These are phyloP conservation scores for Atethmia centrago DNA, from an alignment of 2,888 invertebrate species.

Conservation along the genomic window DNA sequence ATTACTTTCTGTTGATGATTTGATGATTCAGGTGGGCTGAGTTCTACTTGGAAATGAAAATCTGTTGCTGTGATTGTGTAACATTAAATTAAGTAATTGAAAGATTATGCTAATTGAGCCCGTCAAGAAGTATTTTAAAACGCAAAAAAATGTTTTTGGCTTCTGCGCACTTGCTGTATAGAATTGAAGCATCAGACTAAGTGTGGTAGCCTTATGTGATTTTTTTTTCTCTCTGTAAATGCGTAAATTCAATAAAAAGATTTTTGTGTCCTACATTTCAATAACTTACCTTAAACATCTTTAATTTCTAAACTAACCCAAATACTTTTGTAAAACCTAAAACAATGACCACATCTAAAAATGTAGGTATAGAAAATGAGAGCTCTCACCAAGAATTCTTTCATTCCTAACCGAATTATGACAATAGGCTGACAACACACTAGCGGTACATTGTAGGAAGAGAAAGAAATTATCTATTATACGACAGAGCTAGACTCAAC, in stretches of 20 bases:
- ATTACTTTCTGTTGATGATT: constrained; percentile 43
- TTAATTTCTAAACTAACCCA: not conserved
- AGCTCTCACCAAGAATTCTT: constrained; percentile 11
- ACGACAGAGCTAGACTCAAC: constrained; percentile 34
- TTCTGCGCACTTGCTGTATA: not conserved
- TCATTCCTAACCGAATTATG: constrained; percentile 14
- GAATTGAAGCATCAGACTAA: not conserved
- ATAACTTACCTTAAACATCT: not conserved
- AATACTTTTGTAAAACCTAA: not conserved
- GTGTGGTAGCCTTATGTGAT: too few species aligned
- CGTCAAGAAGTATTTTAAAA: not conserved
- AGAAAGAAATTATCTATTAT: constrained; percentile 33
- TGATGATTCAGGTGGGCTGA: constrained; percentile 26
- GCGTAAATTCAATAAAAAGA: not conserved
- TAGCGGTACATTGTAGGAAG: constrained; percentile 6
- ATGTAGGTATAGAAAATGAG: not conserved
- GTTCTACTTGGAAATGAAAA: not conserved
- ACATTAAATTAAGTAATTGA: not conserved
- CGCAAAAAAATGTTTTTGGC: not conserved
- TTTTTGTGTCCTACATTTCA: not conserved
- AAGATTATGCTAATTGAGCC: not conserved
- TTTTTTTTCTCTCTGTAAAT: too few species aligned
- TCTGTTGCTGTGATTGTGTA: not conserved
- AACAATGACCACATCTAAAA: constrained; percentile 4
- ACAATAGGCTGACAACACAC: constrained; percentile 14